Evolutionary conservation across 2,888 invertebrate species (phyloP).

Genomic region (Salticus scenicus): DNA sequence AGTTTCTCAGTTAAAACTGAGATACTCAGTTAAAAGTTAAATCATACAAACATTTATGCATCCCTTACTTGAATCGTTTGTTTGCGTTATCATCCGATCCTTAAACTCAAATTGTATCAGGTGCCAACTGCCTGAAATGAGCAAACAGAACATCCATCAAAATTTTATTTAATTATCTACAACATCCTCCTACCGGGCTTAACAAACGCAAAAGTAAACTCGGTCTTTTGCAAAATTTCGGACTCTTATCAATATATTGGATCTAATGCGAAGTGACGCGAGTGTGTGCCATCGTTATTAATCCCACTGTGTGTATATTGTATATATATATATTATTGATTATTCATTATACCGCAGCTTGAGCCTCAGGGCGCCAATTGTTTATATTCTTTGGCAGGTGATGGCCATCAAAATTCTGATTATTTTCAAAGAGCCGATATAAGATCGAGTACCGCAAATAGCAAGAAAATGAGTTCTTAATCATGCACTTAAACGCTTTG

Average conservation of each 20-base stretch:
- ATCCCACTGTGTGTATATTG: too few relatives aligned
- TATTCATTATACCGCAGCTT: conserved; percentile 29
- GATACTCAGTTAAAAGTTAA: too few relatives aligned
- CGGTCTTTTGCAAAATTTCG: not conserved
- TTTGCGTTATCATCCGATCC: too few relatives aligned
- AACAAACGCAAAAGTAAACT: not conserved
- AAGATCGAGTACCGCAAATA: not conserved
- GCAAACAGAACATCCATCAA: not conserved
- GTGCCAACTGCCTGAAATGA: not conserved
- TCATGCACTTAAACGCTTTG: not conserved
- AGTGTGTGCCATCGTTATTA: not conserved
- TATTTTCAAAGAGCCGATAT: conserved; percentile 18
- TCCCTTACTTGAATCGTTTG: too few relatives aligned
- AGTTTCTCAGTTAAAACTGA: too few relatives aligned
- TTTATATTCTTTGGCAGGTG: conserved; percentile 64
- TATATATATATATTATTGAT: too few relatives aligned
- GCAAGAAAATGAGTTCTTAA: conserved; percentile 11
- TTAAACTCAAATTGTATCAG: not conserved
- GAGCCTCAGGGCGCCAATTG: conserved; percentile 39
- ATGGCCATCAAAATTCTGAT: conserved; percentile 28
- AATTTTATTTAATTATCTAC: conserved; percentile 11
- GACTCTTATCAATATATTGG: not conserved
- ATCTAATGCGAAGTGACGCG: conserved; percentile 6
- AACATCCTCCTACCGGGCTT: not conserved
- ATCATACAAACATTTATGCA: too few relatives aligned